phyloP scores from a whole-genome alignment of 2,797 vertebrate genomes.

The Thamnophis elegans region DNA sequence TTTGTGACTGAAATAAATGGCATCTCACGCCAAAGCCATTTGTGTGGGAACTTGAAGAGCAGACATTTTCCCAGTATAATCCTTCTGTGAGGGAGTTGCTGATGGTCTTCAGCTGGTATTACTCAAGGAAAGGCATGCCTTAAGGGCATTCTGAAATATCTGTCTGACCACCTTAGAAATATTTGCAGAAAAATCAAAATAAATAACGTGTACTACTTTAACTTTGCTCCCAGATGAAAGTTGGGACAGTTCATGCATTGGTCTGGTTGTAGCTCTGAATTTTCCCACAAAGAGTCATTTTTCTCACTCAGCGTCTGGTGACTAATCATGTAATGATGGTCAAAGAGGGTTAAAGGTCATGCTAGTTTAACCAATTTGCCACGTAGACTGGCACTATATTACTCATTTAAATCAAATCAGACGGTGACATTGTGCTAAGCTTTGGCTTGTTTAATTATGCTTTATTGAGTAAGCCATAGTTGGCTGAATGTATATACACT shows the following conservation, averaged over 20 bases:
- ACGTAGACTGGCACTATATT: background rate
- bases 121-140: slow-evolving; percentile 9
- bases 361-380: background rate
- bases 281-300: background rate
- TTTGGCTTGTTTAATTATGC: background rate
- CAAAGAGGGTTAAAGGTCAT: background rate
- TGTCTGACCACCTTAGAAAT: background rate
- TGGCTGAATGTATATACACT: background rate
- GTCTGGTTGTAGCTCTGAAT: background rate
- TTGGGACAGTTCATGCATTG: background rate
- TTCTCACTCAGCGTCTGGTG: background rate
- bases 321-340: background rate
- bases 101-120: slow-evolving; percentile 12
- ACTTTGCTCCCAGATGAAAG: background rate
- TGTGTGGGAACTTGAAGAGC: slow-evolving; percentile 26
- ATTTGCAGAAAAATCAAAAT: slow-evolving; percentile 29
- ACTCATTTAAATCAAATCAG: background rate
- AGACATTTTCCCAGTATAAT: slow-evolving; percentile 19
- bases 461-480: background rate
- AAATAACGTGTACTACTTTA: background rate
- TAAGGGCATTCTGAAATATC: background rate
- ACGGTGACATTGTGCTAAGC: background rate
- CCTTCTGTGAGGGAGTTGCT: slow-evolving; percentile 28
- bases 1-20: slow-evolving; percentile 42
- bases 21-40: slow-evolving; percentile 1